Evolutionary conservation across 2,888 invertebrate genomes (phyloP).

Genomic region (Cantharis rustica): DNA sequence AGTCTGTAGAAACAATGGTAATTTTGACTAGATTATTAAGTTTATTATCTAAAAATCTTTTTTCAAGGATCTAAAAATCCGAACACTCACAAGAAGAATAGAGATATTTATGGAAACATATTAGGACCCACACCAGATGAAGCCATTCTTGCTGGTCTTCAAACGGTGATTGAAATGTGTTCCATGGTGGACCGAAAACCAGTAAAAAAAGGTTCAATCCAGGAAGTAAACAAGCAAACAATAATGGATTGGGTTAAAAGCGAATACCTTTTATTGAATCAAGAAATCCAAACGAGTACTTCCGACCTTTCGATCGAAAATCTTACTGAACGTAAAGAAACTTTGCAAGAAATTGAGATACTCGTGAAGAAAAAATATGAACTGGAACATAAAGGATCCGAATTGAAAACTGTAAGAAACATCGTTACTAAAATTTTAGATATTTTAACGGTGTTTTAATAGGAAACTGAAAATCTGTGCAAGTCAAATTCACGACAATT

Average conservation of each 20-base stretch:
- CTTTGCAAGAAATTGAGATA: not conserved
- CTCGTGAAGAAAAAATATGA: not conserved
- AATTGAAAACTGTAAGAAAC: not conserved
- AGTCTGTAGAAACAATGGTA: not conserved
- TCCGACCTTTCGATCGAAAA: not conserved
- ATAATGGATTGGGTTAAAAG: constrained; percentile 8
- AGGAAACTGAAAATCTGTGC: not conserved
- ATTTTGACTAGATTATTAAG: not conserved
- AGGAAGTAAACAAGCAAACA: not conserved
- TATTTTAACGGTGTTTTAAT: not conserved
- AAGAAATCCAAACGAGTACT: not conserved
- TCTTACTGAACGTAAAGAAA: not conserved
- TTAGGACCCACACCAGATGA: constrained; percentile 50
- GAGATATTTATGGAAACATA: constrained; percentile 30
- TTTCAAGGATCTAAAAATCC: not conserved
- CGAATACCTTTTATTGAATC: not conserved
- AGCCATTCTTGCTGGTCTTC: constrained; percentile 46
- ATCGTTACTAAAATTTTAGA: not conserved
- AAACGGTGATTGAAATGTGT: constrained; percentile 42
- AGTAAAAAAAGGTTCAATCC: not conserved
- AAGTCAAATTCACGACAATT: not conserved
- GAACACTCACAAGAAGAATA: not conserved
- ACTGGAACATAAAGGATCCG: not conserved
- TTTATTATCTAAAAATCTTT: not conserved
- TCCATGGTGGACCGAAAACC: constrained; percentile 13